These are phyloP conservation scores for Melanaphis sacchari DNA, from an alignment of 1,140 invertebrate genomes.

Conservation along the genomic window DNA sequence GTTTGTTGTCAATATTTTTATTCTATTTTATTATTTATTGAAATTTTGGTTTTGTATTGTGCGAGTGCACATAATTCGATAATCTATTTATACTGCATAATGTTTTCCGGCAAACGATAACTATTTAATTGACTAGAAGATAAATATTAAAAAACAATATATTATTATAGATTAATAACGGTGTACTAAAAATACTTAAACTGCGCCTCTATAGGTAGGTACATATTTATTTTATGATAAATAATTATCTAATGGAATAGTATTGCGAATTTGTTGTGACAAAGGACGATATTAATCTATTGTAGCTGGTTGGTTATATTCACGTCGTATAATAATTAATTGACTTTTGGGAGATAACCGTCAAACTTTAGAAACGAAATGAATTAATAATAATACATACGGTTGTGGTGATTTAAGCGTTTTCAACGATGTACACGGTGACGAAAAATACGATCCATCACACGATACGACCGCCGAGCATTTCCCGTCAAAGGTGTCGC, in stretches of 20 bases:
- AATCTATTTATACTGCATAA: too few species aligned
- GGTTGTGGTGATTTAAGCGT: neutral
- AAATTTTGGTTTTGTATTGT: too few species aligned
- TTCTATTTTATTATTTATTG: too few species aligned
- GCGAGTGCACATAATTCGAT: too few species aligned
- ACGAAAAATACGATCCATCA: constrained; percentile 18
- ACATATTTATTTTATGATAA: constrained; percentile 1
- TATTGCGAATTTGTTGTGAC: neutral
- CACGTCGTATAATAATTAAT: neutral
- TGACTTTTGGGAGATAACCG: neutral
- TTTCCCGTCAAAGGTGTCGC: neutral
- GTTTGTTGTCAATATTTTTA: too few species aligned
- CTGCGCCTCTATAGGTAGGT: neutral
- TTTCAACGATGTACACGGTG: neutral
- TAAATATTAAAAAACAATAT: neutral
- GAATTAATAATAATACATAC: constrained; percentile 1
- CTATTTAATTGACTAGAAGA: too few species aligned
- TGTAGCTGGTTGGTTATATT: neutral
- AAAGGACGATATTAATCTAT: neutral
- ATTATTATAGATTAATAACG: neutral
- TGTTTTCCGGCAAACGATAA: too few species aligned
- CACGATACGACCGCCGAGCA: neutral
- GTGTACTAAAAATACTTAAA: neutral
- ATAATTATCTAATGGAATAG: constrained; percentile 1
- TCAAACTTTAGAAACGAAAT: neutral